These are phyloP conservation scores for Petrocephalus schoutedeni DNA, from an alignment of 2,797 vertebrate species.

Conservation along the genomic window DNA sequence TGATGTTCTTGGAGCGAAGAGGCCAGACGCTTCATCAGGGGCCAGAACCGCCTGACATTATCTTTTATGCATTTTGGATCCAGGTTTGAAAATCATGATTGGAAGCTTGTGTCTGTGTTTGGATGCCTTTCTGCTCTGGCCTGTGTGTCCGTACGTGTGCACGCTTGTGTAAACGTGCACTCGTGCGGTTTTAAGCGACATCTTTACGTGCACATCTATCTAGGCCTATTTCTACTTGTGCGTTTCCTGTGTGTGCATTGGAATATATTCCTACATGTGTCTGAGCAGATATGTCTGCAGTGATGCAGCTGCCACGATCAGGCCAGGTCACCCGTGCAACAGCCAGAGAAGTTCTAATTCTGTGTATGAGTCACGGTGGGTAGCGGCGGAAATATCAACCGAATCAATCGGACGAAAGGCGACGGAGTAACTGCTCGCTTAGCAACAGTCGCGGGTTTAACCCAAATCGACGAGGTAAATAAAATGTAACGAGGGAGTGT, in stretches of 20 bases:
- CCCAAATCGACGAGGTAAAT: neutral
- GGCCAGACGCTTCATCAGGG: neutral
- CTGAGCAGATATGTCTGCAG: slow-evolving; percentile 26
- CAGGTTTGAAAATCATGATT: neutral
- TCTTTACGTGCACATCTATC: slow-evolving; percentile 40
- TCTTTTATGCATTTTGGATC: neutral
- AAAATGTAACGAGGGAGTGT: neutral
- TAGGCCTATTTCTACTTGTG: slow-evolving; percentile 8
- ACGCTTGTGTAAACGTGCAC: neutral
- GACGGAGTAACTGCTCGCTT: neutral
- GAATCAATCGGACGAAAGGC: neutral
- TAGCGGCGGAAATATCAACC: neutral
- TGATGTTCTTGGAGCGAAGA: no score
- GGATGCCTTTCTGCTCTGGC: neutral
- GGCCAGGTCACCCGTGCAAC: slow-evolving; percentile 36
- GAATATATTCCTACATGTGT: slow-evolving; percentile 2
- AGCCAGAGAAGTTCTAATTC: slow-evolving; percentile 39
- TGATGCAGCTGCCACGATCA: slow-evolving; percentile 45
- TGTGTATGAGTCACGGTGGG: neutral
- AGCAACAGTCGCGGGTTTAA: neutral
- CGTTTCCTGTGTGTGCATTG: slow-evolving; percentile 26
- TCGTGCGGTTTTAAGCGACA: slow-evolving; percentile 15
- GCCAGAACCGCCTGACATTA: neutral
- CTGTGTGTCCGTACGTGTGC: neutral
- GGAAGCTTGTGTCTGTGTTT: neutral